These are phyloP conservation scores for Pseudopodoces humilis DNA, from an alignment of 2,113 vertebrate genomes.

Conservation along the genomic window DNA sequence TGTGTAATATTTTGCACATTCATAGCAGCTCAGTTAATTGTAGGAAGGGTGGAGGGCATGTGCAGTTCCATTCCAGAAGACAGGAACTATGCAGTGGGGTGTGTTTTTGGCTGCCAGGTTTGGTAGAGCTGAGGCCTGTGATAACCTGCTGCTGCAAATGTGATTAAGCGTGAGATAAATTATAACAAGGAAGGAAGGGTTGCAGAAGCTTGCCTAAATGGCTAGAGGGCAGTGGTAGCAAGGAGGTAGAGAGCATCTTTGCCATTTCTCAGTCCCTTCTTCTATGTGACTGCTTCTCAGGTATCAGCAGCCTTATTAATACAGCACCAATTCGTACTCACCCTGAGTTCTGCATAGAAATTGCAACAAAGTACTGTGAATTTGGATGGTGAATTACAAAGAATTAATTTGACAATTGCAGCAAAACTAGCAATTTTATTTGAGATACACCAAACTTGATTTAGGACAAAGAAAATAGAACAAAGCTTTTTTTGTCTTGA, in stretches of 20 bases:
- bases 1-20: neutral
- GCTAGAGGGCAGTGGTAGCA: neutral
- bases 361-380: neutral
- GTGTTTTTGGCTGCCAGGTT: neutral
- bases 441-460: neutral
- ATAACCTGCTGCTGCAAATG: neutral
- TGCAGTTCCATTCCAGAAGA: neutral
- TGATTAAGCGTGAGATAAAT: neutral
- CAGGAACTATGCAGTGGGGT: fast-evolving
- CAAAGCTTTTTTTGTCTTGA: neutral
- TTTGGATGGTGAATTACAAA: neutral
- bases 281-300: neutral
- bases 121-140: neutral
- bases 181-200: neutral
- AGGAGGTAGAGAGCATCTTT: neutral
- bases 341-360: neutral
- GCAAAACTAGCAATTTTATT: neutral
- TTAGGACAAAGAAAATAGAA: neutral
- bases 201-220: neutral
- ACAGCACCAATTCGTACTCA: neutral
- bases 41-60: neutral
- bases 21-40: neutral
- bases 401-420: neutral
- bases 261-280: neutral
- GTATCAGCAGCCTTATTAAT: neutral